Evolutionary conservation across 2,113 vertebrate genomes (phyloP), one percentile per base, ranked within the genome.

Genomic region (Crotalus viridis): DNA sequence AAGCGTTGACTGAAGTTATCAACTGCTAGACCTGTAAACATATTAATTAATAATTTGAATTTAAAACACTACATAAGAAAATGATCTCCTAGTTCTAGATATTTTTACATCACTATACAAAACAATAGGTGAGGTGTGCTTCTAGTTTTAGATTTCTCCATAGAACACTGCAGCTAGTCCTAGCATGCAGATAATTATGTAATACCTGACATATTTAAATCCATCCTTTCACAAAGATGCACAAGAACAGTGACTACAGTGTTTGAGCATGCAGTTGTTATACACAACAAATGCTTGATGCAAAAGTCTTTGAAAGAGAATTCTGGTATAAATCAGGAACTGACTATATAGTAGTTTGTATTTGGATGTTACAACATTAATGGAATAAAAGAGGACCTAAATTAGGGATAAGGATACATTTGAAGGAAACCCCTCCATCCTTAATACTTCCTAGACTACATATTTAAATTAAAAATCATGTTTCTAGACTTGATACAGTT

Each of bases 1-100:
- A 99, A 97, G 56, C 99, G 98, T 52, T 99, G 99, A 96, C 98
- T 98, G 94, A 99, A 99, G 92, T 98, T 98, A 98, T 99, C 99
- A 95, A 99, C 98, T 10, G 98, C 98, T 57, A 99, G 97, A 91
- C 99, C 99, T 99, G 95, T 6, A 95, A 96, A 95, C 92, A 74
- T 56, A 24, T 56, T 43, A 56, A 5, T 74, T 69, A 88, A 43
- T 59, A 88, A 43, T 21, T 33, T 39, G 3, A 19, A 43, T 56
- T 33, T 28, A 74, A 69, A 88, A 33, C 33, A 22, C 19, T 88
- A 0, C 13, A 74, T 39, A 74, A 81, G 15, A 81, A 81, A 81
- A 81, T 39, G 6, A 39, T 39, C 33, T 43, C 17, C 6, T 33
- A 81, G 17, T 81, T 15, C 33, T 81, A 39, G 69, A 81, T 15